A percentile compares a stretch with the other conserved stretches of the same genome.
phyloP scores from a whole-genome alignment of 2,113 vertebrate genomes.

The Pristiophorus japonicus region DNA sequence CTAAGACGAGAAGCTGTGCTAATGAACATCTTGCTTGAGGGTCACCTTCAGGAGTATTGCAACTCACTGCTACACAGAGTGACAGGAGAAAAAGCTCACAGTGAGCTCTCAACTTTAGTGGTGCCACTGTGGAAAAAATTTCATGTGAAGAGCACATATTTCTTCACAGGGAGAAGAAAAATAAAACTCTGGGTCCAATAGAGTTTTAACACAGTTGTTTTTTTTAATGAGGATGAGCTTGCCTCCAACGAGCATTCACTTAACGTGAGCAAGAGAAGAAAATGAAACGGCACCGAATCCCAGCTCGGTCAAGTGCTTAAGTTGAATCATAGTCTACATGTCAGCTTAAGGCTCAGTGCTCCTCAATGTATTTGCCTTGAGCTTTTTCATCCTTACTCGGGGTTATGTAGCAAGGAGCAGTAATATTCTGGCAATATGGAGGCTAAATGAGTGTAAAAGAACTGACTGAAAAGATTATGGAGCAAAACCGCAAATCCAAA shows the following conservation, averaged over 20 bases:
- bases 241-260: not conserved
- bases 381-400: too few relatives aligned
- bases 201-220: not conserved
- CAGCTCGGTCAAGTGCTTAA: not conserved
- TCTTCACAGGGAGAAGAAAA: not conserved
- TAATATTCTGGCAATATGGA: too few relatives aligned
- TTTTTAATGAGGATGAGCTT: too few relatives aligned
- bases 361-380: too few relatives aligned
- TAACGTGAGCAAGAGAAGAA: not conserved
- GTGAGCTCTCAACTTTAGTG: not conserved
- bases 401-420: too few relatives aligned
- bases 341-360: too few relatives aligned
- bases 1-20: too few relatives aligned
- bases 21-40: not conserved
- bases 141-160: not conserved
- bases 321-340: too few relatives aligned
- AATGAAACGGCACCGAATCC: not conserved
- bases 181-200: not conserved
- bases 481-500: not conserved
- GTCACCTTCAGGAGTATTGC: not conserved
- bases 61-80: not conserved
- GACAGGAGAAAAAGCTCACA: not conserved
- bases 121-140: not conserved
- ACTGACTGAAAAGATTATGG: not conserved
- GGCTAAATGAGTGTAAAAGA: not conserved